phyloP scores from a whole-genome alignment of 2,888 invertebrate species.

The Eretmocerus hayati region DNA sequence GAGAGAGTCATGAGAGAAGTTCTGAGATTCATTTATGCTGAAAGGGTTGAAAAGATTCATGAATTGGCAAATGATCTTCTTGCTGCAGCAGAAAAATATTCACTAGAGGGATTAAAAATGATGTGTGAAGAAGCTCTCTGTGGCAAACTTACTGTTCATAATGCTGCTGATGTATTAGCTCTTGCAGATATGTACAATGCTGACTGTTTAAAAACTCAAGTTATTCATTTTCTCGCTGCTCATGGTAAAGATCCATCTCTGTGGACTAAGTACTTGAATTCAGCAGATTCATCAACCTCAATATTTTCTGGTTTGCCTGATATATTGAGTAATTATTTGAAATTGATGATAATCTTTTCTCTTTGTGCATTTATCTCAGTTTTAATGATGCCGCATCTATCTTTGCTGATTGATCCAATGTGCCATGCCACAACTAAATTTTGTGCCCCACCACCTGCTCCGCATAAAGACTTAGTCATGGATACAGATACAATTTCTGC shows the following conservation, averaged over 20 bases:
- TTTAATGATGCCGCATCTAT: conserved; percentile 12
- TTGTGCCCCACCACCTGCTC: too few species aligned
- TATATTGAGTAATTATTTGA: conserved; percentile 13
- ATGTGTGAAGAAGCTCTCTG: conserved; percentile 20
- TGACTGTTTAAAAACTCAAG: conserved; percentile 17
- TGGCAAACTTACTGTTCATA: conserved; percentile 13
- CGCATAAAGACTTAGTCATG: conserved; percentile 16
- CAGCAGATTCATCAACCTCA: conserved; percentile 5
- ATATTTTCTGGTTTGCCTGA: conserved; percentile 12
- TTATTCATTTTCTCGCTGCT: conserved; percentile 17
- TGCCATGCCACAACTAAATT: conserved; percentile 19
- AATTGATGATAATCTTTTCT: conserved; percentile 12
- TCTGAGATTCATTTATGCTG: conserved; percentile 19
- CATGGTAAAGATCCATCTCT: conserved; percentile 21
- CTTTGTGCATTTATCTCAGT: conserved; percentile 16
- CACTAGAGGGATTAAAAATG: conserved; percentile 16
- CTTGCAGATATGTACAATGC: conserved; percentile 21
- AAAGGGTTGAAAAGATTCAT: conserved; percentile 16
- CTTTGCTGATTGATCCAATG: conserved; percentile 17
- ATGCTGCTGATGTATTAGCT: conserved; percentile 17
- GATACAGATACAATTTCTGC: conserved; percentile 16
- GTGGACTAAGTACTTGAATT: conserved; percentile 16
- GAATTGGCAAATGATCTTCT: conserved; percentile 18
- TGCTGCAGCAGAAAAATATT: conserved; percentile 18
- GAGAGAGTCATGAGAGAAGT: conserved; percentile 17